A percentile compares a stretch with the other conserved stretches of the same genome.
phyloP scores from a whole-genome alignment of 2,888 invertebrate genomes.

The Catonia carolina region DNA sequence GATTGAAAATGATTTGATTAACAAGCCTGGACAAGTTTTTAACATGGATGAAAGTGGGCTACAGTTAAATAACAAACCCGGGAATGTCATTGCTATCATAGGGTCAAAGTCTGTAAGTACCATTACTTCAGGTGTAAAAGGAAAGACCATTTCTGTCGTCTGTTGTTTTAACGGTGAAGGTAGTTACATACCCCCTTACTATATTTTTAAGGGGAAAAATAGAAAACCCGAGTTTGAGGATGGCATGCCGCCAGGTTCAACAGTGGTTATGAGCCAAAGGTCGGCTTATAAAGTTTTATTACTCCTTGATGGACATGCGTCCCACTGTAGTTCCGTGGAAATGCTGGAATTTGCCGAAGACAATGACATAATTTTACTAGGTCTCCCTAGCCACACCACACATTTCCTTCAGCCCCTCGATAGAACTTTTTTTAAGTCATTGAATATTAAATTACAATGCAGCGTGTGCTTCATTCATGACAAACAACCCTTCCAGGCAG shows the following conservation, averaged over 20 bases:
- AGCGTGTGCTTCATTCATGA: background rate
- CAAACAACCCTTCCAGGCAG: background rate
- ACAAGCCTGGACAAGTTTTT: background rate
- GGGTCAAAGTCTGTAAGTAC: background rate
- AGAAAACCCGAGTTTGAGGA: background rate
- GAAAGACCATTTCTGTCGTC: background rate
- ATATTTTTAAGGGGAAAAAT: constrained; percentile 7
- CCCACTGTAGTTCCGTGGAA: background rate
- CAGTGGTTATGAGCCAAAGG: background rate
- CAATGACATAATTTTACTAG: background rate
- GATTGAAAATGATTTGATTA: background rate
- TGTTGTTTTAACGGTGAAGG: constrained; percentile 1
- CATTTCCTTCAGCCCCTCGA: background rate
- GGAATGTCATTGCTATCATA: background rate
- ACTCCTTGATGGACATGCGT: background rate
- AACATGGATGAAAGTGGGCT: background rate
- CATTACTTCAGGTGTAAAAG: background rate
- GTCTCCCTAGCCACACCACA: constrained; percentile 3
- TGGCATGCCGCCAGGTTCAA: too few species aligned
- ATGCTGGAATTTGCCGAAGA: constrained; percentile 4
- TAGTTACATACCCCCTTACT: background rate
- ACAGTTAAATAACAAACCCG: constrained; percentile 6
- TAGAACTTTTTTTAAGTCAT: constrained; percentile 1
- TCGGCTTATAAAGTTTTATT: background rate
- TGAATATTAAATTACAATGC: background rate